phyloP scores from a whole-genome alignment of 2,888 invertebrate species.

The Noctua fimbriata region DNA sequence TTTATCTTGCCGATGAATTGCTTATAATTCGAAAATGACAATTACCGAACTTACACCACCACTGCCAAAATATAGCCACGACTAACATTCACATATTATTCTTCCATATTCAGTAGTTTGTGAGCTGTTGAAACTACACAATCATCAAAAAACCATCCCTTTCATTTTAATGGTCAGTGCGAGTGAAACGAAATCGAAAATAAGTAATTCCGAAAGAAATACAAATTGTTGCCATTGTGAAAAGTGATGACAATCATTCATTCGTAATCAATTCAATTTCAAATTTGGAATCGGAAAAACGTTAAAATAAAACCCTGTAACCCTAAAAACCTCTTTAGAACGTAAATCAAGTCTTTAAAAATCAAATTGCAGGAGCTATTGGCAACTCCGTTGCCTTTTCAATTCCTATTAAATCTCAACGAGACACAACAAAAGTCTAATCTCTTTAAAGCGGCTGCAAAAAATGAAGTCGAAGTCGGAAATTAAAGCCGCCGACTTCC shows the following conservation, averaged over 20 bases:
- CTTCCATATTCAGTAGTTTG: background rate
- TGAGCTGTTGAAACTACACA: background rate
- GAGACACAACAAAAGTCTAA: conserved; percentile 63
- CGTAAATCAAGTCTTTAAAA: conserved; percentile 33
- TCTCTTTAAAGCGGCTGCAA: conserved; percentile 66
- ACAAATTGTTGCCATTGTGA: background rate
- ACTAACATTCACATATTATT: background rate
- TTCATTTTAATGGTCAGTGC: background rate
- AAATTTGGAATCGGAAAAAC: background rate
- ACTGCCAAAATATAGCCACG: background rate
- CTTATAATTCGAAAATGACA: background rate
- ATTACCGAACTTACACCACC: background rate
- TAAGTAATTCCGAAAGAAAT: background rate
- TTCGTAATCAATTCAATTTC: conserved; percentile 1
- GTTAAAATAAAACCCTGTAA: background rate
- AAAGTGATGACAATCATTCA: background rate
- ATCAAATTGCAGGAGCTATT: conserved; percentile 34
- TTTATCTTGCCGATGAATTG: background rate
- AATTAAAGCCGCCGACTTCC: conserved; percentile 76
- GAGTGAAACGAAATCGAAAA: background rate
- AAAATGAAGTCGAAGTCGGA: conserved; percentile 75
- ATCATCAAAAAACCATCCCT: background rate
- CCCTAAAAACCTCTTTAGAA: background rate
- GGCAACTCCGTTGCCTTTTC: conserved; percentile 34
- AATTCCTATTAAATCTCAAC: conserved; percentile 53